Percentiles rank a stretch among this genome's conserved stretches.
These are phyloP conservation scores for Mnemiopsis leidyi DNA, from an alignment of 37 sponge, comb jelly and placozoan genomes.

Conservation along the genomic window DNA sequence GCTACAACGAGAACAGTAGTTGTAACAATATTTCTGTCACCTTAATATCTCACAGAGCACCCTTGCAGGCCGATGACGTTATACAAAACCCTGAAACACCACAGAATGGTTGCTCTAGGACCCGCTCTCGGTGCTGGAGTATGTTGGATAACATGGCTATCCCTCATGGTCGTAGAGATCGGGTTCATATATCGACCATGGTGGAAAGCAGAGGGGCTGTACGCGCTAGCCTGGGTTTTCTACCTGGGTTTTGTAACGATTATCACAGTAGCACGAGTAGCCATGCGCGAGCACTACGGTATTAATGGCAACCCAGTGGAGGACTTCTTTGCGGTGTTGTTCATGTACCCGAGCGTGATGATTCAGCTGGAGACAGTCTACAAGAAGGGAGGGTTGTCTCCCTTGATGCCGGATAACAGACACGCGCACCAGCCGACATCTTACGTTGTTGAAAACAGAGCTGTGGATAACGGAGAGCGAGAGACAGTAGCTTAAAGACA, in stretches of 20 bases:
- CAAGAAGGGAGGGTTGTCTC: not conserved
- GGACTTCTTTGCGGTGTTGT: constrained; percentile 56
- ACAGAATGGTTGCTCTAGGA: not conserved
- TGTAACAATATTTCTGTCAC: no score
- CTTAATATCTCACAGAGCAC: no score
- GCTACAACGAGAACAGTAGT: no score
- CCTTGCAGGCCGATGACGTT: constrained; percentile 40
- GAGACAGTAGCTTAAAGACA: no score
- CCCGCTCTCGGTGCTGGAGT: not conserved
- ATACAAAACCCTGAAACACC: not conserved
- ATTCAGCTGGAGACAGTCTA: constrained; percentile 34
- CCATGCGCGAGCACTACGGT: not conserved
- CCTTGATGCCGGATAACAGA: constrained; percentile 21
- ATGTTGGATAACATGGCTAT: constrained; percentile 4
- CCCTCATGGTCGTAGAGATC: constrained; percentile 28
- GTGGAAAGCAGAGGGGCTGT: not conserved
- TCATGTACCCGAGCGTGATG: constrained; percentile 36
- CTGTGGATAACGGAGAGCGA: not conserved
- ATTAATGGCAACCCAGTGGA: constrained; percentile 45
- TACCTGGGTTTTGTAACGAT: constrained; percentile 32
- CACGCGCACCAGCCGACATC: not conserved
- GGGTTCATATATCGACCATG: not conserved
- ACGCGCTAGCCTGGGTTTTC: constrained; percentile 43
- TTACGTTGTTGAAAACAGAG: not conserved
- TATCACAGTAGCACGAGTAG: not conserved